phyloP scores from a whole-genome alignment of 1,140 invertebrate species.

The Drosophila tristis region DNA sequence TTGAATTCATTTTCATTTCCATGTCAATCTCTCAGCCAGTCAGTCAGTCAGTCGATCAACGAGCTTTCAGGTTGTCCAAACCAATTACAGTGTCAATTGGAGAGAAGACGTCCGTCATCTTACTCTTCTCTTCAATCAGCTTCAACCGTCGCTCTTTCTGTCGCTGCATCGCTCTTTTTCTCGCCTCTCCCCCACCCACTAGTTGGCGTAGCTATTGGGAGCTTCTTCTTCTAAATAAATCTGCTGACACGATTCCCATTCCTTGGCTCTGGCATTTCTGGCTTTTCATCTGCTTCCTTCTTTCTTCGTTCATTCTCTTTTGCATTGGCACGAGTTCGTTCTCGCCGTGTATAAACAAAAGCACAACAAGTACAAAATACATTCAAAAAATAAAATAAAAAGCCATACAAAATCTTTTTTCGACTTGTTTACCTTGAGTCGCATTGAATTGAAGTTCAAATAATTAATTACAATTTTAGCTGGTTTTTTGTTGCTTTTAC shows the following conservation, averaged over 20 bases:
- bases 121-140: conserved; percentile 38
- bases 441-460: conserved; percentile 65
- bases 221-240: too few species aligned
- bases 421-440: conserved; percentile 69
- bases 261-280: too few species aligned
- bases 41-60: conserved; percentile 34
- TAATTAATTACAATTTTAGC: conserved; percentile 62
- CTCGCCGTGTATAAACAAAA: conserved; percentile 61
- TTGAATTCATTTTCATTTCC: conserved; percentile 56
- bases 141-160: conserved; percentile 10
- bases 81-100: conserved; percentile 65
- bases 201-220: too few species aligned
- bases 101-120: conserved; percentile 65
- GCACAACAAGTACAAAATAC: too few species aligned
- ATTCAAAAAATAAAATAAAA: conserved; percentile 34
- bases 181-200: not conserved
- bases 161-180: not conserved
- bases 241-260: too few species aligned
- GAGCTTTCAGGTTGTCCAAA: conserved; percentile 44
- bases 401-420: conserved; percentile 57
- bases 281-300: too few species aligned
- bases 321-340: conserved; percentile 51
- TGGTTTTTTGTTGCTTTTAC: conserved; percentile 16
- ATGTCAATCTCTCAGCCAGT: conserved; percentile 20
- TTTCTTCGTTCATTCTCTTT: too few species aligned